phyloP scores from a whole-genome alignment of 2,797 vertebrate species.

The Poecilia velifera region DNA sequence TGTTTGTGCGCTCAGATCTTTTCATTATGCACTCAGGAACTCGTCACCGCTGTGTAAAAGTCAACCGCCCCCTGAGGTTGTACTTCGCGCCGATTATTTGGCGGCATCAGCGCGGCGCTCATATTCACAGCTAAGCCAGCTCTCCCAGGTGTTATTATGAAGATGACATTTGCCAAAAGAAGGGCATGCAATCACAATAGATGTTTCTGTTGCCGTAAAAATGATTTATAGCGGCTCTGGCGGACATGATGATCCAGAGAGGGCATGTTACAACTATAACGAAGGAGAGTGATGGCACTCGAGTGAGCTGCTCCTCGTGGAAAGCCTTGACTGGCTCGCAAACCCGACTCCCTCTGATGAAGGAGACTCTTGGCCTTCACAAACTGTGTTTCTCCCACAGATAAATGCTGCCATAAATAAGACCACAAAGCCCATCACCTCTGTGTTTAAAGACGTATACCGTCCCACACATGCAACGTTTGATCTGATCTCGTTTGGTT shows the following conservation, averaged over 20 bases:
- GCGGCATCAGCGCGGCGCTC: conserved; percentile 37
- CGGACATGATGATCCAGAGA: conserved; percentile 57
- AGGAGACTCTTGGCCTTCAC: conserved; percentile 59
- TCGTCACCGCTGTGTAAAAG: conserved; percentile 51
- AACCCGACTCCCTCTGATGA: conserved; percentile 49
- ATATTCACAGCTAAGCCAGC: conserved; percentile 48
- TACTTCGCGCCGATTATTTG: conserved; percentile 35
- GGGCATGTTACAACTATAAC: conserved; percentile 43
- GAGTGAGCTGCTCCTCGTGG: conserved; percentile 7
- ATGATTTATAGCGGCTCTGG: conserved; percentile 55
- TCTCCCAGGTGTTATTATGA: conserved; percentile 66
- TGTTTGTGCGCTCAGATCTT: conserved; percentile 23
- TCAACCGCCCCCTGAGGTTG: conserved; percentile 55
- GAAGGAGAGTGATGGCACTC: conserved; percentile 53
- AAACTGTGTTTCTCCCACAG: conserved; percentile 46
- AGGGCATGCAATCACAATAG: conserved; percentile 68
- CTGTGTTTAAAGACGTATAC: conserved; percentile 61
- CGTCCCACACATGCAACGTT: conserved; percentile 48
- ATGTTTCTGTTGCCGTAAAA: conserved; percentile 68
- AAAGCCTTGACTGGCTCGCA: conserved; percentile 69
- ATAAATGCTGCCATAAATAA: conserved; percentile 70
- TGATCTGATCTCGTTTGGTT: conserved; percentile 55
- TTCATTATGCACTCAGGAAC: conserved; percentile 12
- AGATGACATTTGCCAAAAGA: conserved; percentile 72
- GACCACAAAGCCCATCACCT: conserved; percentile 53